Conservation (phyloP, 2,113 vertebrate genomes). For the Mormoops blainvillei region DNA sequence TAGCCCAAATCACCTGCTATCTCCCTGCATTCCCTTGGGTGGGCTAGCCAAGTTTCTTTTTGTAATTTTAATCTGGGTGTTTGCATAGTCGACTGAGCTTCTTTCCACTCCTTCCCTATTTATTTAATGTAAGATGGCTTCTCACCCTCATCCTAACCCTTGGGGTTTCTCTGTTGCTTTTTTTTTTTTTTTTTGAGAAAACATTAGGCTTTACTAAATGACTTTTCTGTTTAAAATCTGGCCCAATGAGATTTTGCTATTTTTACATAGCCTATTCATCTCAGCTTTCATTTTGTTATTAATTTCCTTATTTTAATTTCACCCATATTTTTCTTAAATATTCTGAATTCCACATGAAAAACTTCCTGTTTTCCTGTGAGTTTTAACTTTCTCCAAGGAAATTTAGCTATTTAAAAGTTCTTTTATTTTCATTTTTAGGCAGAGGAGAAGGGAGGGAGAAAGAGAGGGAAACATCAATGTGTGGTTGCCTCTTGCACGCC, state of each 20-base stretch:
- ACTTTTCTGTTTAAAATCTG: slow-evolving; percentile 46
- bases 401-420: neutral
- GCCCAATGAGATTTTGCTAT: slow-evolving; percentile 32
- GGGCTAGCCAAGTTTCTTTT: slow-evolving; percentile 27
- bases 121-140: neutral
- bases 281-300: slow-evolving; percentile 40
- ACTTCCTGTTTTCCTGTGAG: neutral
- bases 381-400: slow-evolving; percentile 13
- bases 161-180: neutral
- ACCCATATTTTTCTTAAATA: neutral
- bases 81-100: slow-evolving; percentile 9
- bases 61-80: slow-evolving; percentile 45
- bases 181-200: neutral
- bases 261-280: slow-evolving; percentile 51
- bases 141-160: neutral
- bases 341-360: slow-evolving; percentile 15
- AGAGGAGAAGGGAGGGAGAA: no score
- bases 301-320: slow-evolving; percentile 25
- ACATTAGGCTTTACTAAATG: slow-evolving; percentile 11
- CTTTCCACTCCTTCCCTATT: neutral
- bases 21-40: neutral
- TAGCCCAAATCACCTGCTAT: slow-evolving; percentile 39
- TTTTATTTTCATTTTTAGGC: no score
- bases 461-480: no score
- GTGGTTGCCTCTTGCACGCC: no score